Evolutionary conservation across 92 coral and sea anemone genomes (phyloP), one percentile per base, ranked within the genome.

Genomic region (Hydrozoanthus gracilis): DNA sequence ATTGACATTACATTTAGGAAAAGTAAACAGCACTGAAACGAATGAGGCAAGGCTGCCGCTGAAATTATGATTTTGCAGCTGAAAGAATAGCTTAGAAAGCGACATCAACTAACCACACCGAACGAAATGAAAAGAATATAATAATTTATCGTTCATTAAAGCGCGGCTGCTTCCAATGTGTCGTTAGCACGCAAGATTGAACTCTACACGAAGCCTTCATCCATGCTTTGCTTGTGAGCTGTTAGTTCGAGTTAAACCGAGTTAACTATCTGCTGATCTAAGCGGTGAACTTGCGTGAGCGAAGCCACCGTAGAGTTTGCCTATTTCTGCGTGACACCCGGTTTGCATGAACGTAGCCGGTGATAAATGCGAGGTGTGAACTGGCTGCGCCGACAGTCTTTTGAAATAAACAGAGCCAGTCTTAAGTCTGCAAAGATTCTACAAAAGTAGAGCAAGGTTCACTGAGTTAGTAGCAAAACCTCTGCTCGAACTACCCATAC

Each of bases 241-340:
- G 46, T 27, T 16, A 74, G 3, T 49, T 16, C 51, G 16, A 49
- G 62, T 3, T 14, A 48, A 80, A 27, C 4, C 51, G 75, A 80
- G 48, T 9, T 87, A 18, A 60, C 51, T 70, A 52, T 71, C 64
- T 51, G 73, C 88, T 44, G 73, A 44, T 79, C 82, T 56, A 74
- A 55, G 20, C 49, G 49, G 60, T 51, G 80, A 60, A 20, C 73
- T 89, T 92, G 97, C 97, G 97, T 92, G 97, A 94, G 93, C 78
- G 46, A 55, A 27, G 86, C 74, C 77, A 77, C 84, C 92, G 85
- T 76, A 85, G 62, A 78, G 92, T 93, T 91, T 91, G 90, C 78
- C 85, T 5, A 80, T 80, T 80, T 80, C 93, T 91, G 93, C 93
- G 93, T 91, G 93, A 91, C 93, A 78, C 66, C 82, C 27, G 76